phyloP scores from a whole-genome alignment of 2,113 vertebrate species.

The Sinocyclocheilus anshuiensis region DNA sequence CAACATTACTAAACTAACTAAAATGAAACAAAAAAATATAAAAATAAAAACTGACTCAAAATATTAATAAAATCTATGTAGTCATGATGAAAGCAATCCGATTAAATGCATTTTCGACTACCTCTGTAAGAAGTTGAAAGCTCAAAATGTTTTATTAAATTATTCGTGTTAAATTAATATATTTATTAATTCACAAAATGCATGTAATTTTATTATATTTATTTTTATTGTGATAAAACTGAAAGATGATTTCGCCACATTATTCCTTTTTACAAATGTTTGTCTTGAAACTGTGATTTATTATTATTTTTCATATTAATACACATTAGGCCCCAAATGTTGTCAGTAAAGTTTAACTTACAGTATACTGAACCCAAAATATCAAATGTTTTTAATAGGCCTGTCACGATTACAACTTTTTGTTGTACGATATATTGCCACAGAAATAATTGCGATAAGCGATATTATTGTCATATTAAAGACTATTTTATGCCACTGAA shows the following conservation, averaged over 20 bases:
- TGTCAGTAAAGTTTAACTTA: not conserved
- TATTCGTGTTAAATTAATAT: not conserved
- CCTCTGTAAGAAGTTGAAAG: not conserved
- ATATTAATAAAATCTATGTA: no score
- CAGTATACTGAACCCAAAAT: not conserved
- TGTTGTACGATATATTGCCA: no score
- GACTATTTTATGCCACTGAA: no score
- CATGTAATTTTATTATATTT: not conserved
- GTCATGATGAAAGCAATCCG: no score
- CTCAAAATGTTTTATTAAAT: not conserved
- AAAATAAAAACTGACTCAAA: no score
- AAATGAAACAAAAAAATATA: no score
- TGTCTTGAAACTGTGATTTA: not conserved
- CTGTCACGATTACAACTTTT: no score
- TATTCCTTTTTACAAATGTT: not conserved
- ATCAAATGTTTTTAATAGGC: not conserved
- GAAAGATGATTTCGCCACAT: not conserved
- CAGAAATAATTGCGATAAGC: no score
- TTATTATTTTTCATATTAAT: not conserved
- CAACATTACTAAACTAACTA: no score
- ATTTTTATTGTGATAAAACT: not conserved
- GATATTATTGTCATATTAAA: no score
- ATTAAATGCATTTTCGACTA: no score
- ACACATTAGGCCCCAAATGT: not conserved
- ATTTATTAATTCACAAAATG: not conserved